phyloP scores from a whole-genome alignment of 2,113 vertebrate species.

The Herpetotheres cachinnans region DNA sequence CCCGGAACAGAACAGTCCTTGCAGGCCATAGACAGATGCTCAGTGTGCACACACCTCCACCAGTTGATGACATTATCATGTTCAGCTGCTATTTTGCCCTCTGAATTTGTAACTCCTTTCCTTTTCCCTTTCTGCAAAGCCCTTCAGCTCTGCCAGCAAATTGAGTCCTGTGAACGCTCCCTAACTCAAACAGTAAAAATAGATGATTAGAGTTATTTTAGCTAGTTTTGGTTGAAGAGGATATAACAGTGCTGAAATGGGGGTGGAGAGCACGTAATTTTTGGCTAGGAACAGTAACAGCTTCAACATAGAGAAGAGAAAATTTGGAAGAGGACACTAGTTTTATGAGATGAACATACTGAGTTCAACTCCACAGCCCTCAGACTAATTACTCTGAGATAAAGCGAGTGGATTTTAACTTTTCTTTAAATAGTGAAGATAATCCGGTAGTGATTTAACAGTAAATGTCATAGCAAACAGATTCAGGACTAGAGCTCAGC shows the following conservation, averaged over 20 bases:
- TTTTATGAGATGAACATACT: background rate
- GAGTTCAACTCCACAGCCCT: background rate
- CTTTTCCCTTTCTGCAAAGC: background rate
- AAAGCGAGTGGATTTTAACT: constrained; percentile 24
- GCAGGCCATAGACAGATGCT: background rate
- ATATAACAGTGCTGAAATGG: background rate
- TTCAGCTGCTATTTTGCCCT: background rate
- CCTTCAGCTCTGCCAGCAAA: background rate
- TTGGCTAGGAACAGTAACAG: background rate
- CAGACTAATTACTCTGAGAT: background rate
- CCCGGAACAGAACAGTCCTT: background rate
- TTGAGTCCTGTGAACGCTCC: background rate
- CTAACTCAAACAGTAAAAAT: background rate
- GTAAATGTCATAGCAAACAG: background rate
- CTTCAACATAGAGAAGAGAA: background rate
- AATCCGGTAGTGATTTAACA: background rate
- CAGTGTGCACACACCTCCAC: background rate
- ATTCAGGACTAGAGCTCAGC: background rate
- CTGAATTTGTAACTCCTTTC: background rate
- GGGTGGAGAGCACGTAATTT: background rate
- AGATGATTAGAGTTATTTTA: constrained; percentile 25
- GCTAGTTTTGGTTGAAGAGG: background rate
- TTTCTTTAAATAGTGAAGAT: background rate
- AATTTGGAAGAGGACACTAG: background rate
- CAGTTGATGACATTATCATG: background rate